phyloP scores from a whole-genome alignment of 2,113 vertebrate genomes.

The Lepisosteus osseus region DNA sequence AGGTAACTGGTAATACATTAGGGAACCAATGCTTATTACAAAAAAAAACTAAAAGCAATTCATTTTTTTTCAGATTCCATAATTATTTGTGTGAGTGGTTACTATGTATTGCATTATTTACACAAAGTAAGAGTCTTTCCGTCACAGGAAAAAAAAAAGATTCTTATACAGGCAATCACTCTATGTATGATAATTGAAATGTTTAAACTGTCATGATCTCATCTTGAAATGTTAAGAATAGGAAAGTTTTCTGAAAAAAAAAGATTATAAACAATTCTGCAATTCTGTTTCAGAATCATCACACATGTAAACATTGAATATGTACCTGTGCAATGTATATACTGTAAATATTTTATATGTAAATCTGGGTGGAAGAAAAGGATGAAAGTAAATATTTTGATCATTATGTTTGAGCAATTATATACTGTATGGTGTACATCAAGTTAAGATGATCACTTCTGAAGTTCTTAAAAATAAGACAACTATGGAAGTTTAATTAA shows the following conservation, averaged over 20 bases:
- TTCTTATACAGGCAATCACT: no score
- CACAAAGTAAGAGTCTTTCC: no score
- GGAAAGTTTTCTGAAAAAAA: no score
- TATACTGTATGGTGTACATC: constrained; percentile 13
- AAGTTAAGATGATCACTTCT: constrained; percentile 7
- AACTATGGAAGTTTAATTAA: constrained; percentile 37
- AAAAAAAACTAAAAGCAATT: not conserved
- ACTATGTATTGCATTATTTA: no score
- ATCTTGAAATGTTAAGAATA: no score
- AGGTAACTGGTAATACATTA: constrained; percentile 12
- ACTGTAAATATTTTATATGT: not conserved
- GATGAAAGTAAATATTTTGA: constrained; percentile 8
- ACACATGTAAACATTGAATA: not conserved
- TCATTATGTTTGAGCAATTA: constrained; percentile 18
- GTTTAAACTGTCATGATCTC: no score
- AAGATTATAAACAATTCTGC: not conserved
- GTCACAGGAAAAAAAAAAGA: no score
- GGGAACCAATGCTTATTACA: not conserved
- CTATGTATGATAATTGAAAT: no score
- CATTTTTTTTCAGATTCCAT: no score
- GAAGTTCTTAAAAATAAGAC: constrained; percentile 28
- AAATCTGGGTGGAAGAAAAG: constrained; percentile 8
- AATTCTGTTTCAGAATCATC: not conserved
- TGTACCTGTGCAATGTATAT: constrained; percentile 2
- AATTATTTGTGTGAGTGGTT: no score